phyloP scores from a whole-genome alignment of 64 coral and sea anemone species.

The Pocillopora verrucosa region DNA sequence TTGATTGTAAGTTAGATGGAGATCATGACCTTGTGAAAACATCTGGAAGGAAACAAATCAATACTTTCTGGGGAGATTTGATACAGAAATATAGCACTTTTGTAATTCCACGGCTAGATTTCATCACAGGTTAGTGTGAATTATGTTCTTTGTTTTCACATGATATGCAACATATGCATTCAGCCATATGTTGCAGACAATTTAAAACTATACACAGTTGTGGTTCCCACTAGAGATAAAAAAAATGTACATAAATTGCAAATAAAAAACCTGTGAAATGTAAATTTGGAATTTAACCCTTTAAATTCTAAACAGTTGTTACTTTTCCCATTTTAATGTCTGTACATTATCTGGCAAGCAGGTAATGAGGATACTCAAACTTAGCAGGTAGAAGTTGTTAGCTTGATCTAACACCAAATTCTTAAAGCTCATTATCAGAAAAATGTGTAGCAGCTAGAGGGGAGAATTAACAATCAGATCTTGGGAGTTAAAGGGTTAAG shows the following conservation, averaged over 20 bases:
- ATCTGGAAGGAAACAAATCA: slow-evolving; percentile 45
- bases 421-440: too few relatives aligned
- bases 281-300: too few relatives aligned
- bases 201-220: neutral
- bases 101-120: slow-evolving; percentile 85
- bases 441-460: too few relatives aligned
- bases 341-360: too few relatives aligned
- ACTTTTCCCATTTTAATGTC: too few relatives aligned
- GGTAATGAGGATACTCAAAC: too few relatives aligned
- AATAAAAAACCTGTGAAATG: neutral
- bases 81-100: slow-evolving; percentile 74
- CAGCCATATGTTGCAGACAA: neutral
- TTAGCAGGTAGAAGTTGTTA: too few relatives aligned
- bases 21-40: slow-evolving; percentile 14
- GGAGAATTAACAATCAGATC: too few relatives aligned
- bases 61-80: slow-evolving; percentile 77
- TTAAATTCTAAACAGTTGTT: too few relatives aligned
- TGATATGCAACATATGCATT: neutral
- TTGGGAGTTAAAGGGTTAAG: too few relatives aligned
- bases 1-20: neutral
- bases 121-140: slow-evolving; percentile 67
- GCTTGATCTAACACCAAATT: too few relatives aligned
- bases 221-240: neutral
- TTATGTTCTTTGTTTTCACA: neutral
- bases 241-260: neutral